Conservation (phyloP, 2,888 invertebrate genomes). For the Erpobdella octoculata region DNA sequence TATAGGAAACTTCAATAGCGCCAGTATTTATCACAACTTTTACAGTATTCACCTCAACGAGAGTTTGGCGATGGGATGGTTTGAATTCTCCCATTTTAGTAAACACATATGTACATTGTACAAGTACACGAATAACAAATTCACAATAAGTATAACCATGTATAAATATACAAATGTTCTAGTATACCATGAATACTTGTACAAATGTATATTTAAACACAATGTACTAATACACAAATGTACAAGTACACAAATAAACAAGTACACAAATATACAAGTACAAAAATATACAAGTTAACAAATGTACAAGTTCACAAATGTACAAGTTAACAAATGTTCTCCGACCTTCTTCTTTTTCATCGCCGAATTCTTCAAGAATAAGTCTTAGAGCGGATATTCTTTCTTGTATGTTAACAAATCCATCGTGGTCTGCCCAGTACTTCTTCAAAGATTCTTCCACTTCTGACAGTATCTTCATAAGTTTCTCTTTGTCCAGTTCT, state of each 20-base stretch:
- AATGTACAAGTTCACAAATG: neutral
- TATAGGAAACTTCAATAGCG: too few relatives aligned
- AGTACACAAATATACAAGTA: neutral
- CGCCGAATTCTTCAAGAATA: conserved; percentile 45
- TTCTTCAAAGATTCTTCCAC: conserved; percentile 43
- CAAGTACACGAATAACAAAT: too few relatives aligned
- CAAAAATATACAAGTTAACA: neutral
- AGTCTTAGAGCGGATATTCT: conserved; percentile 43
- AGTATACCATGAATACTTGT: too few relatives aligned
- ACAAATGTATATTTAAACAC: neutral
- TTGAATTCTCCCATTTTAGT: too few relatives aligned
- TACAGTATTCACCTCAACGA: too few relatives aligned
- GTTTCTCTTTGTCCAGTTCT: conserved; percentile 40
- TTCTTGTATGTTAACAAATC: conserved; percentile 48
- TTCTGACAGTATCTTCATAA: conserved; percentile 42
- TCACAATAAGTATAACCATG: too few relatives aligned
- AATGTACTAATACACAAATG: neutral
- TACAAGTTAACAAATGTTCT: neutral
- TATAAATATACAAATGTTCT: too few relatives aligned
- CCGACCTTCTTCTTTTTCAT: conserved; percentile 4
- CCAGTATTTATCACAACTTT: too few relatives aligned
- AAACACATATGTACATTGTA: too few relatives aligned
- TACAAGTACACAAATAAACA: neutral
- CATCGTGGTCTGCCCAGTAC: conserved; percentile 47
- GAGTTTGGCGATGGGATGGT: too few relatives aligned